Percentiles rank a stretch among this genome's conserved stretches.
These are phyloP conservation scores for Trichogramma pretiosum DNA, from an alignment of 1,140 invertebrate species.

Conservation along the genomic window DNA sequence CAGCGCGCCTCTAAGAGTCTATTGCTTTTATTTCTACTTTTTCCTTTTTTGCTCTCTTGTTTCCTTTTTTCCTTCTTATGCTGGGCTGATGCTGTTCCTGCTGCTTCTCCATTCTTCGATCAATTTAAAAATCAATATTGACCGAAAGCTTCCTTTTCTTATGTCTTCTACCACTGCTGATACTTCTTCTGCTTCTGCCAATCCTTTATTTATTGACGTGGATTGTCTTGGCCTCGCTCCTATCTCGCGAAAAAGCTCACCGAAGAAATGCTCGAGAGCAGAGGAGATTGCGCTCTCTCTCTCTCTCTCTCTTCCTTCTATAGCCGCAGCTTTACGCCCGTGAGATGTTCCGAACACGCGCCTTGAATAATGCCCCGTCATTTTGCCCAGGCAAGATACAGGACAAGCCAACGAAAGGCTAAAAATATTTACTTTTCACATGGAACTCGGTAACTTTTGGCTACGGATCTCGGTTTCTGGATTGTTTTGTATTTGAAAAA, in stretches of 20 bases:
- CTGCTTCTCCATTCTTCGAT: constrained; percentile 34
- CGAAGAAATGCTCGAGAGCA: not conserved
- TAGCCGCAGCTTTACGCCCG: constrained; percentile 20
- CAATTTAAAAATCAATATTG: constrained; percentile 50
- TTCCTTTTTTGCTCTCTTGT: constrained; percentile 10
- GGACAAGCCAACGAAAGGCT: no score
- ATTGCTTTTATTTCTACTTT: constrained; percentile 21
- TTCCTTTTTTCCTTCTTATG: no score
- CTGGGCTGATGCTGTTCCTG: constrained; percentile 19
- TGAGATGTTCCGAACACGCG: constrained; percentile 38
- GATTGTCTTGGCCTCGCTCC: constrained; percentile 11
- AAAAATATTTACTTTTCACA: no score
- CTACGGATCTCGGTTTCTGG: no score
- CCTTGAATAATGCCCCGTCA: constrained; percentile 38
- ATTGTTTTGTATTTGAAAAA: no score
- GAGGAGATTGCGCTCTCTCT: constrained; percentile 7
- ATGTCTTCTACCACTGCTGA: not conserved
- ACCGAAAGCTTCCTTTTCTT: constrained; percentile 39
- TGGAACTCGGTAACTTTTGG: no score
- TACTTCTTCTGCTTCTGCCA: no score
- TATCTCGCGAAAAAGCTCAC: no score
- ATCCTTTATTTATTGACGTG: constrained; percentile 44
- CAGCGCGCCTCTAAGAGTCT: no score
- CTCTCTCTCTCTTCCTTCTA: no score
- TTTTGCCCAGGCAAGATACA: no score